phyloP scores from a whole-genome alignment of 2,113 vertebrate genomes.

The Heteronetta atricapilla region DNA sequence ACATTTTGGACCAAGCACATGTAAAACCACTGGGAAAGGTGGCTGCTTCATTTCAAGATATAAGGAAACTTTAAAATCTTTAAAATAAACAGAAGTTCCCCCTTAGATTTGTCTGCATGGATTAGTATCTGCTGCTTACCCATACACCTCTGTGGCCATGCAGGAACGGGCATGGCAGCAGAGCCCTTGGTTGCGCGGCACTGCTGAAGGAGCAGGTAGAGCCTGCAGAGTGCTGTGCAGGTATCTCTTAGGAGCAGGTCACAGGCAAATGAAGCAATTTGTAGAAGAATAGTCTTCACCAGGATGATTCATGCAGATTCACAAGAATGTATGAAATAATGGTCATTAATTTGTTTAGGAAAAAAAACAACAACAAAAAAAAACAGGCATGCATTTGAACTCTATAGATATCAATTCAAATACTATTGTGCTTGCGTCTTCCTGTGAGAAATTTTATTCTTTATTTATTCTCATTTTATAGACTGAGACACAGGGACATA shows the following conservation, averaged over 20 bases:
- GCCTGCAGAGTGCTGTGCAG: not conserved
- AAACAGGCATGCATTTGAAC: not conserved
- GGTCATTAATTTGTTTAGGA: not conserved
- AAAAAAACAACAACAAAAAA: not conserved
- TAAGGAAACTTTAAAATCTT: not conserved
- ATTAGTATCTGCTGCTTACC: not conserved
- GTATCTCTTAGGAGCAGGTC: not conserved
- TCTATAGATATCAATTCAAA: not conserved
- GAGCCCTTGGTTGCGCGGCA: accelerated
- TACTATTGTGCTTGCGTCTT: not conserved
- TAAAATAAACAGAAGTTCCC: not conserved
- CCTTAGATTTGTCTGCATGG: not conserved
- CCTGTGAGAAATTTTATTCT: not conserved
- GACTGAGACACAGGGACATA: not conserved
- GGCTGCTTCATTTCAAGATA: not conserved
- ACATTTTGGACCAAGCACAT: not conserved
- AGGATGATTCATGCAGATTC: not conserved
- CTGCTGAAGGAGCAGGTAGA: not conserved
- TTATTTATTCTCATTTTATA: not conserved
- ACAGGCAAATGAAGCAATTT: not conserved
- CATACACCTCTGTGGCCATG: not conserved
- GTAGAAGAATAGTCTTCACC: not conserved
- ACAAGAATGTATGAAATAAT: not conserved
- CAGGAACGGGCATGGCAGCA: not conserved
- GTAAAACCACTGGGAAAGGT: not conserved